phyloP scores from a whole-genome alignment of 2,888 invertebrate species.

The Mimas tiliae region DNA sequence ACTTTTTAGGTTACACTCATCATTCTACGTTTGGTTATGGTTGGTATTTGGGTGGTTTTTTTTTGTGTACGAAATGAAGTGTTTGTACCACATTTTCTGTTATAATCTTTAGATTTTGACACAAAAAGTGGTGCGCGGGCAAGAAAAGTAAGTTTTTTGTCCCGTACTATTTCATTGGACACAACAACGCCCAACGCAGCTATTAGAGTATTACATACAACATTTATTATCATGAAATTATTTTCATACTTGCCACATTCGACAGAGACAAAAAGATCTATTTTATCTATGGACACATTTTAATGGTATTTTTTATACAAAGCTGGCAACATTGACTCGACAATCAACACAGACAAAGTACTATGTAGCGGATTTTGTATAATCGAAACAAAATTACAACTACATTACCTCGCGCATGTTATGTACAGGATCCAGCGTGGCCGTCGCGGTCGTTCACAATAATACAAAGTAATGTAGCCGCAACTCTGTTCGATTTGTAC shows the following conservation, averaged over 20 bases:
- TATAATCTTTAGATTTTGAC: conserved; percentile 1
- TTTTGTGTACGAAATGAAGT: conserved; percentile 35
- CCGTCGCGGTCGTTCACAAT: conserved; percentile 49
- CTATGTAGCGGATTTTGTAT: conserved; percentile 33
- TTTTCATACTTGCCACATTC: neutral
- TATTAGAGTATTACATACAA: conserved; percentile 15
- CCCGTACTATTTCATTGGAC: neutral
- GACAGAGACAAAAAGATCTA: conserved; percentile 17
- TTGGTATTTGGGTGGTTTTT: neutral
- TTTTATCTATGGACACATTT: conserved; percentile 25
- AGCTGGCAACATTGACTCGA: conserved; percentile 42
- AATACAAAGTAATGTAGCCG: conserved; percentile 51
- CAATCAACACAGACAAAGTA: conserved; percentile 59
- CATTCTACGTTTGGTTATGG: neutral
- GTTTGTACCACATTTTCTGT: conserved; percentile 56
- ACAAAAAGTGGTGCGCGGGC: neutral
- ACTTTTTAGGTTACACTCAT: conserved; percentile 7
- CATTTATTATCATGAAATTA: conserved; percentile 13
- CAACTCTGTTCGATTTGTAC: conserved; percentile 56
- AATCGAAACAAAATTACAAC: conserved; percentile 54
- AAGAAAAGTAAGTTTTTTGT: conserved; percentile 20
- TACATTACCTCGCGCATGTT: conserved; percentile 55
- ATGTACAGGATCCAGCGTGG: conserved; percentile 63
- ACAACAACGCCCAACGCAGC: conserved; percentile 9
- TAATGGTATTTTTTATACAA: conserved; percentile 37